Evolutionary conservation across 2,888 invertebrate genomes (phyloP).

Genomic region (Mystacides longicornis): DNA sequence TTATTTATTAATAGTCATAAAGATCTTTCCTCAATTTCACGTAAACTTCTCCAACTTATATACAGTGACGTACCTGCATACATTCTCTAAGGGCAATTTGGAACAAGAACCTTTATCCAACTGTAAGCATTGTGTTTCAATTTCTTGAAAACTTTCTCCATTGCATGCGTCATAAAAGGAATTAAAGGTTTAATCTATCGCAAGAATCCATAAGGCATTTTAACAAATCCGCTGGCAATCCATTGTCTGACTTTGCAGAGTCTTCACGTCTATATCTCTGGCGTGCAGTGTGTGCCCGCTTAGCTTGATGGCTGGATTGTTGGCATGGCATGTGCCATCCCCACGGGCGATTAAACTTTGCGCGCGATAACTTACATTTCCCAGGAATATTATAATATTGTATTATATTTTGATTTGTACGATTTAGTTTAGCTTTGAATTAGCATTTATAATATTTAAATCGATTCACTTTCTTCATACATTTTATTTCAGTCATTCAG

Average conservation of each 20-base stretch:
- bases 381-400: neutral
- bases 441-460: too few relatives aligned
- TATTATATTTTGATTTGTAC: neutral
- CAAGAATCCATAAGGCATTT: neutral
- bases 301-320: neutral
- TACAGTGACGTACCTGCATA: too few relatives aligned
- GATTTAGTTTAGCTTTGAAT: too few relatives aligned
- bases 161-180: constrained; percentile 1
- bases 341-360: neutral
- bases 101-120: too few relatives aligned
- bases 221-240: neutral
- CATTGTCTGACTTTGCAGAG: neutral
- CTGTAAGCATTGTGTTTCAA: too few relatives aligned
- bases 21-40: too few relatives aligned
- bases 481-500: too few relatives aligned
- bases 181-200: neutral
- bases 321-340: constrained; percentile 1
- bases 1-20: too few relatives aligned
- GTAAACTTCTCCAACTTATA: too few relatives aligned
- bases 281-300: neutral
- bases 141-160: neutral
- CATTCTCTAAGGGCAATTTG: too few relatives aligned
- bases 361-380: neutral
- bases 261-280: too few relatives aligned
- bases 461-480: too few relatives aligned